phyloP scores from a whole-genome alignment of 2,888 invertebrate species.

The Campoplex nolae region DNA sequence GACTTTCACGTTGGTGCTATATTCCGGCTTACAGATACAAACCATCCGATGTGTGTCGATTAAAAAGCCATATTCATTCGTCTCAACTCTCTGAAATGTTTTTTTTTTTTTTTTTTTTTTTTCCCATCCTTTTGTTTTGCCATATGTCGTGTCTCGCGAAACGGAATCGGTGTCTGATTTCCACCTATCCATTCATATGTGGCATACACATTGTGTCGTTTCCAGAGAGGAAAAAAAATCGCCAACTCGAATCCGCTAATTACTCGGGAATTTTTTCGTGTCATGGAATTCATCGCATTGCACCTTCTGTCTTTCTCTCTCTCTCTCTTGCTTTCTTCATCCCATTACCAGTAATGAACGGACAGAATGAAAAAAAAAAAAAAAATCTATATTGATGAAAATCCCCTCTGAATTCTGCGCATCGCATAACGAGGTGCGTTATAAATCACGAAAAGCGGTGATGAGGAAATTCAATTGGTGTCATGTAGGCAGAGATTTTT shows the following conservation, averaged over 20 bases:
- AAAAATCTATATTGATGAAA: not conserved
- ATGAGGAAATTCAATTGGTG: conserved; percentile 13
- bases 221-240: conserved; percentile 18
- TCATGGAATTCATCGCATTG: not conserved
- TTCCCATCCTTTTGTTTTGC: conserved; percentile 6
- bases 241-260: conserved; percentile 30
- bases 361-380: not conserved
- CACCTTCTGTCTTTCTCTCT: not conserved
- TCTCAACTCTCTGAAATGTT: not conserved
- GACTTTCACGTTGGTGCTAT: not conserved
- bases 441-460: conserved; percentile 1
- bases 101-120: conserved; percentile 21
- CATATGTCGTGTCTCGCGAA: not conserved
- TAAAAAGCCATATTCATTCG: conserved; percentile 50
- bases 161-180: conserved; percentile 13
- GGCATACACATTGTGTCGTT: conserved; percentile 36
- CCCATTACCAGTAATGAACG: not conserved
- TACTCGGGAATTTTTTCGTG: conserved; percentile 27
- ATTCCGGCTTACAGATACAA: conserved; percentile 4
- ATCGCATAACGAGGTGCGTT: conserved; percentile 1
- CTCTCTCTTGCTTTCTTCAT: not conserved
- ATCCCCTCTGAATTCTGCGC: not conserved
- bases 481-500: not conserved
- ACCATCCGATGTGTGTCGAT: conserved; percentile 34
- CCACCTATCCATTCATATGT: conserved; percentile 25